Base-by-base conservation (phyloP, 1,140 invertebrate species). In the Aphaenogaster floridana region DNA sequence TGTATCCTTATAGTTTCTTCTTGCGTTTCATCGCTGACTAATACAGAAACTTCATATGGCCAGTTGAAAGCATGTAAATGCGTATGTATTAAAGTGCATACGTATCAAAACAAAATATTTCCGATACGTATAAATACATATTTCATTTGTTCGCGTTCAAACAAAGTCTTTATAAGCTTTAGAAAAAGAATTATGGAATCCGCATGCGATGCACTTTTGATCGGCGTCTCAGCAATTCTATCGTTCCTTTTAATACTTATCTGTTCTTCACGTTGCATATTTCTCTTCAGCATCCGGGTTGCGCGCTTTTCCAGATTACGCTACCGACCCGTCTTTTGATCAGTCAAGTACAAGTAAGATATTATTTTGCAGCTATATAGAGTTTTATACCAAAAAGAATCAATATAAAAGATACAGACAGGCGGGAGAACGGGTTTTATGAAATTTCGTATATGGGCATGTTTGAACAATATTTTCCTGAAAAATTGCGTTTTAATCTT, bases 381-480 rank as follows among this genome's bases (percentile, higher is more conserved):
- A 42, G 63, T 42, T 79, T 42, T 42, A 28, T 28, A 68, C 5
- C 0, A 8, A 28, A 45, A 76, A 76, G 36, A 76, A 59, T 59
- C 17, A 57, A 83, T 61, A 69, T 69, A 13, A 69, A 13, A 69
- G 21, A 8, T 45, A 80, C 6, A 34, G 42, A 4, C 1, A 21
- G 13, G 2, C 3, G 28, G 15, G 6, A 28, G 15, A 42, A 13
- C 34, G 61, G 54, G 50, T 42, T 63, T 61, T 76, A 84, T 84
- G 69, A 84, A 84, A 84, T 84, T 74, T 72, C 80, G 7, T 64
- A 52, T 39, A 84, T 39, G 42, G n/a, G 17, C 69, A 72, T 17
- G 80, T 84, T 72, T 48, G 80, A 83, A 83, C 61, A 83, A 83
- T 83, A 83, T 83, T 84, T 84, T 84, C 54, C 7, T 59, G 42